phyloP scores from a whole-genome alignment of 2,797 vertebrate species.

The Alca torda region DNA sequence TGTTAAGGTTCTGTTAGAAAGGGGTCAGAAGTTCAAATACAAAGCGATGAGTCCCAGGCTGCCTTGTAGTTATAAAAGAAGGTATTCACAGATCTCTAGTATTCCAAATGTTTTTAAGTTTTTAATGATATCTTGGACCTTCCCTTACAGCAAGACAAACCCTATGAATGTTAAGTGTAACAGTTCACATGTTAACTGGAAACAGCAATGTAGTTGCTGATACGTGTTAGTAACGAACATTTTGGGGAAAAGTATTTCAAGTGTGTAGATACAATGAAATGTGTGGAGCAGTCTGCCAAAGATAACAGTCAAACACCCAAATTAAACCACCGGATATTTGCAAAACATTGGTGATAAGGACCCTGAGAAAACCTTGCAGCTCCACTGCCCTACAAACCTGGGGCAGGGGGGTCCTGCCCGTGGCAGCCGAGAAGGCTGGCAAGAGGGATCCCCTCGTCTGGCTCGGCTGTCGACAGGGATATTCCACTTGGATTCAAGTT shows the following conservation, averaged over 20 bases:
- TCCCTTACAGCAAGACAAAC: background rate
- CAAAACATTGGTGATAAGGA: background rate
- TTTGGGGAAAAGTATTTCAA: background rate
- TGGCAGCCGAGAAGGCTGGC: background rate
- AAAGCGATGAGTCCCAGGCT: background rate
- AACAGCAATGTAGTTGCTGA: background rate
- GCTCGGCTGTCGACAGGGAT: background rate
- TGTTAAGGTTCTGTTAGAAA: background rate
- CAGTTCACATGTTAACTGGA: background rate
- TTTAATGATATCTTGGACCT: background rate
- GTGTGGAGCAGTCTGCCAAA: background rate
- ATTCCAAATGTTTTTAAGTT: background rate
- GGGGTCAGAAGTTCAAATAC: background rate
- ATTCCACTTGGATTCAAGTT: background rate
- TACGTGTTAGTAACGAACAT: background rate
- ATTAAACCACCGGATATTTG: background rate
- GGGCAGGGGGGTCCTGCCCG: rapidly evolving
- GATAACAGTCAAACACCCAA: background rate
- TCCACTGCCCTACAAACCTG: background rate
- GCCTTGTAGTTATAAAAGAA: background rate
- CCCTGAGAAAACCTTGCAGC: background rate
- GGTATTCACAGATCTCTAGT: background rate
- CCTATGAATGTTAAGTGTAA: background rate
- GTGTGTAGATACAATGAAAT: background rate
- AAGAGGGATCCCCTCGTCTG: background rate